Percentiles rank a stretch among this genome's conserved stretches.
These are phyloP conservation scores for Parazoanthus swiftii DNA, from an alignment of 92 coral and sea anemone species.

Conservation along the genomic window DNA sequence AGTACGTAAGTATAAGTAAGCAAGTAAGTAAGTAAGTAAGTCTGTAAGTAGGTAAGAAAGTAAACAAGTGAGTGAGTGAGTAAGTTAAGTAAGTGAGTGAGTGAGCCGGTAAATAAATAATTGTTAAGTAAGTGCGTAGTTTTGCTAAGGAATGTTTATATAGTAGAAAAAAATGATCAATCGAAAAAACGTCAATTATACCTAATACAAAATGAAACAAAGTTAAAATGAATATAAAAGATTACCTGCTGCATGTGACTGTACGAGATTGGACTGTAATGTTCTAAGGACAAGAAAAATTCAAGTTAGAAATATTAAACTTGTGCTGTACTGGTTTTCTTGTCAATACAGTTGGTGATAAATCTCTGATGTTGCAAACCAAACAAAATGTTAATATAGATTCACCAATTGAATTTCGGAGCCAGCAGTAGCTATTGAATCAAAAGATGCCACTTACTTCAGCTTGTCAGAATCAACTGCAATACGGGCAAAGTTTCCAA, in stretches of 20 bases:
- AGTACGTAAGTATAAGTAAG: too few species aligned
- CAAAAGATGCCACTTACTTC: constrained; percentile 8
- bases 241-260: constrained; percentile 44
- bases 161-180: too few species aligned
- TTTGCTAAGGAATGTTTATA: not conserved
- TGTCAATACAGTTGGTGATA: too few species aligned
- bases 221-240: not conserved
- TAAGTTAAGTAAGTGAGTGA: too few species aligned
- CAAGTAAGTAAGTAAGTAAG: too few species aligned
- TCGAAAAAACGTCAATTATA: not conserved
- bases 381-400: too few species aligned
- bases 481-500: constrained; percentile 41
- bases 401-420: not conserved
- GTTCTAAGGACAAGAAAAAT: not conserved
- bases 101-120: too few species aligned
- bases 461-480: constrained; percentile 40
- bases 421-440: not conserved
- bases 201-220: too few species aligned
- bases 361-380: too few species aligned
- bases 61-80: too few species aligned
- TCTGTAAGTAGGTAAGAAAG: too few species aligned
- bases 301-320: not conserved
- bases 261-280: constrained; percentile 21
- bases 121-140: not conserved
- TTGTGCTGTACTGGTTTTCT: not conserved